Percentiles rank a stretch among this genome's conserved stretches.
Conservation (phyloP, 2,888 invertebrate genomes). For the Acleris laterana region DNA sequence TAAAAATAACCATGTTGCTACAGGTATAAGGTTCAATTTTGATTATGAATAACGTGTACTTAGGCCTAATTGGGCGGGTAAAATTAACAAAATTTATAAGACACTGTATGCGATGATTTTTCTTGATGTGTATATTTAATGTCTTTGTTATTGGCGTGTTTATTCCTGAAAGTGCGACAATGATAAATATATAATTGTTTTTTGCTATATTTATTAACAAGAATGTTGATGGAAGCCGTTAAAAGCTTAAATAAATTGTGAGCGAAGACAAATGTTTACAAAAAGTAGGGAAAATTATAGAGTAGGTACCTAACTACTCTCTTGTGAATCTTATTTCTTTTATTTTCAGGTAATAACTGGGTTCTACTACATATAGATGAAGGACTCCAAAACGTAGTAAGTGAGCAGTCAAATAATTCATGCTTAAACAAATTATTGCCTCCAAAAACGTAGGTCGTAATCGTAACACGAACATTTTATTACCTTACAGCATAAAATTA, state of each 20-base stretch:
- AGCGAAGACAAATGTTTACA: too few relatives aligned
- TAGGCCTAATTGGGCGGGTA: constrained; percentile 40
- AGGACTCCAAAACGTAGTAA: background rate
- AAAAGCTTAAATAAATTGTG: background rate
- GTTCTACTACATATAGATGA: background rate
- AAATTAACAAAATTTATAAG: constrained; percentile 66
- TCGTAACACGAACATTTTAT: constrained; percentile 46
- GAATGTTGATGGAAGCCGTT: background rate
- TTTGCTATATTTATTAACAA: constrained; percentile 1
- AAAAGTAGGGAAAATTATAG: too few relatives aligned
- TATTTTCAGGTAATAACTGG: background rate
- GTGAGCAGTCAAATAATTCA: background rate
- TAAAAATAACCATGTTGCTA: constrained; percentile 36
- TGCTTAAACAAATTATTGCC: background rate
- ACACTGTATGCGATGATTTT: constrained; percentile 73
- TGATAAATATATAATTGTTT: background rate
- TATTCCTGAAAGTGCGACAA: constrained; percentile 50
- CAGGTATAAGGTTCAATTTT: constrained; percentile 41
- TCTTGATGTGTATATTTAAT: constrained; percentile 71
- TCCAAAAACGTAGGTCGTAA: constrained; percentile 17
- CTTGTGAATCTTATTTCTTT: background rate
- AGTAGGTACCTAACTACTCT: background rate
- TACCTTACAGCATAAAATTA: constrained; percentile 26
- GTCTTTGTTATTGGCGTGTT: constrained; percentile 71
- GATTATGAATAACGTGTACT: constrained; percentile 27